phyloP scores from a whole-genome alignment of 2,113 vertebrate species.

The Coracopsis vasa region DNA sequence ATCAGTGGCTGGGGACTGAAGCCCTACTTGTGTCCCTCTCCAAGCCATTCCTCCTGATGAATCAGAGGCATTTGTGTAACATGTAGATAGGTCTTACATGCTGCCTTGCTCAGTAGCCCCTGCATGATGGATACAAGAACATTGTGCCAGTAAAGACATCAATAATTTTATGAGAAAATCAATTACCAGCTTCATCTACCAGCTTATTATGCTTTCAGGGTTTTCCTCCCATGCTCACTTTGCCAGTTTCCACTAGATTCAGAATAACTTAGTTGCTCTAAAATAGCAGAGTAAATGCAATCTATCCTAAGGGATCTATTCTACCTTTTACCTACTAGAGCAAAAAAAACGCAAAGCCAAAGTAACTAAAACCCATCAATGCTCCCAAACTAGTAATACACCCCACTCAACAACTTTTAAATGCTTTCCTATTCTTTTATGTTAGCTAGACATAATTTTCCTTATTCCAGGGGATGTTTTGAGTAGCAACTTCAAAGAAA shows the following conservation, averaged over 20 bases:
- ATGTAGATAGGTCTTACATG: neutral
- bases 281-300: neutral
- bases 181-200: neutral
- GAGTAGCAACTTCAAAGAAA: neutral
- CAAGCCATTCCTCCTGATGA: neutral
- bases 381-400: neutral
- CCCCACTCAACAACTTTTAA: neutral
- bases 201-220: slow-evolving; percentile 6
- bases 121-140: neutral
- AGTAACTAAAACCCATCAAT: neutral
- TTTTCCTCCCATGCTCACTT: neutral
- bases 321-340: neutral
- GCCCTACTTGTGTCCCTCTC: neutral
- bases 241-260: slow-evolving; percentile 33
- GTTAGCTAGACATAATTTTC: neutral
- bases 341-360: neutral
- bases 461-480: neutral
- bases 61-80: neutral
- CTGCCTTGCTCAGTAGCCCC: neutral
- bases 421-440: neutral
- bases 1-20: neutral
- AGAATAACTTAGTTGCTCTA: neutral
- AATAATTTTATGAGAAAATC: neutral
- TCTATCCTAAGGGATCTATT: neutral
- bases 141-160: slow-evolving; percentile 18